Percentiles rank a stretch among this genome's conserved stretches.
These are phyloP conservation scores for Alethe castanea DNA, from an alignment of 2,113 vertebrate species.

Conservation along the genomic window DNA sequence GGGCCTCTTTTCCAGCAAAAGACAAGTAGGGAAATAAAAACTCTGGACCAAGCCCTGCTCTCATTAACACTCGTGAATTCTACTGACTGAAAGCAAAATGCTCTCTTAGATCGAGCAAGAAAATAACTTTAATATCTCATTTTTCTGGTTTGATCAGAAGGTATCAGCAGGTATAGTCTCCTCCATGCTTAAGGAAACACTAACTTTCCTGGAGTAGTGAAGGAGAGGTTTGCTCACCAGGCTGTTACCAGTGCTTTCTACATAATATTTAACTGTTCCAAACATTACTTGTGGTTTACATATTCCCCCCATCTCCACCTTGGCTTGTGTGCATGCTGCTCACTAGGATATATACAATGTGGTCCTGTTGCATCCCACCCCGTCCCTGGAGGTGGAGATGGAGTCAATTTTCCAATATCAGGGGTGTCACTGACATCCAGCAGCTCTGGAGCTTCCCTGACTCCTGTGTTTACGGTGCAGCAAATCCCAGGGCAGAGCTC, in stretches of 20 bases:
- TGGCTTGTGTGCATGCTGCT: background rate
- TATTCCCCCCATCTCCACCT: background rate
- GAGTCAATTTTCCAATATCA: constrained; percentile 22
- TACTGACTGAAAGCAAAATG: background rate
- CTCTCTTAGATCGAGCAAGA: background rate
- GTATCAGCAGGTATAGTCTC: background rate
- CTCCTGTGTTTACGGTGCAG: background rate
- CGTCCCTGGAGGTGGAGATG: background rate
- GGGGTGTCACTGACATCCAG: constrained; percentile 35
- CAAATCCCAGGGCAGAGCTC: constrained; percentile 8
- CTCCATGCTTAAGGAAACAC: background rate
- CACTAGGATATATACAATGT: background rate
- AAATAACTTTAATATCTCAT: background rate
- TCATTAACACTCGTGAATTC: constrained; percentile 35
- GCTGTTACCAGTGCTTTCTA: background rate
- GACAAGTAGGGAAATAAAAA: constrained; percentile 47
- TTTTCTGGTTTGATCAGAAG: background rate
- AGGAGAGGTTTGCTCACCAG: background rate
- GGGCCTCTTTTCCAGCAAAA: background rate
- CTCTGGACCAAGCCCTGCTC: background rate
- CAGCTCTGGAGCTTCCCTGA: background rate
- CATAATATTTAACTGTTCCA: background rate
- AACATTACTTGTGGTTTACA: background rate
- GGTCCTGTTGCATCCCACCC: background rate
- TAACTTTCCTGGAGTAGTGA: background rate